Evolutionary conservation across 53 echinoderm and acorn worm species (phyloP), one percentile per base, ranked within the genome.

Genomic region (Zoroaster sp.): DNA sequence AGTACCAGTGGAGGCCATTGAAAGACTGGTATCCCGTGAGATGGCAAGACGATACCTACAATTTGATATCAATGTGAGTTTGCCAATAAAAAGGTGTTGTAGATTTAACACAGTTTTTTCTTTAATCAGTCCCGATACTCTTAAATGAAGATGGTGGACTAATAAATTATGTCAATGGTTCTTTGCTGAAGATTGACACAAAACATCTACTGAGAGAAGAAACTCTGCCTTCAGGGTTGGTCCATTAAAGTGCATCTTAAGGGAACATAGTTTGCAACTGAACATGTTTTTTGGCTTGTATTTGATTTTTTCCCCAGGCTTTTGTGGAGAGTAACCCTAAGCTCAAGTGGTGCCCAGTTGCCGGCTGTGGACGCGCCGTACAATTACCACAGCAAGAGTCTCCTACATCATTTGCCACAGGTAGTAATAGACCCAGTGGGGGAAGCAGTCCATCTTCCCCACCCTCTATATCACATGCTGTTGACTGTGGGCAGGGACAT

Each of bases 251-350:
- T n/a, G n/a, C 49, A 47, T 47, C 49, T 47, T 14, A 8, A 47
- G 49, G 49, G 49, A 47, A 10, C 49, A 47, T 47, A 14, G 8
- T 14, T 47, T 47, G 8, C 14, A 10, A 47, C 14, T 47, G n/a
- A 12, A 2, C 4, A 25, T 8, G 8, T 31, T 68, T 21, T 68
- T 68, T 23, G 20, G 6, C 30, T 31, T 10, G 3, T 69, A 14
- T 7, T 28, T 9, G 32, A 75, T 3, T 53, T 9, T 9, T 37
- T 35, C 39, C 88, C 0, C 87, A 97, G 97, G 97, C 97, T 12
- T 97, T 97, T 75, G 97, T 97, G 13, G 97, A 97, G 74, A 95
- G 93, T 43, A 95, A 97, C 53, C 97, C 97, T 23, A 92, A 89
- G 88, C 83, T 97, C 21, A 97, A 97, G 69, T 97, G 97, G 97